Base-by-base conservation (phyloP, 2,113 vertebrate genomes). In the Grammomys dolichurus region DNA sequence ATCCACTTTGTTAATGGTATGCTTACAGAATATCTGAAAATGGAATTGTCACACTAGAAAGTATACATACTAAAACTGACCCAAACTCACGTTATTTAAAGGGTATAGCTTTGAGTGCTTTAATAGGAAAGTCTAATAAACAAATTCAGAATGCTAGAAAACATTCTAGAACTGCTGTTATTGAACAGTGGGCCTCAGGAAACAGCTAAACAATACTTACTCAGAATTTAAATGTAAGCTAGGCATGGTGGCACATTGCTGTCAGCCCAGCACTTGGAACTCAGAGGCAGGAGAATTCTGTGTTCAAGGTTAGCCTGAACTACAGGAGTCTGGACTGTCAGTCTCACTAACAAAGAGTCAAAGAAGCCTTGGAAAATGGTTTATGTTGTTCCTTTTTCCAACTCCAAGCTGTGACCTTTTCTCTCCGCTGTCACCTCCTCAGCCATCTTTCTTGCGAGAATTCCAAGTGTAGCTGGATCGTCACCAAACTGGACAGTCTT, bases 1-100 rank as follows among this genome's bases (percentile, higher is more conserved):
- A 48, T 87, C 43, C 5, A 48, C 84, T 70, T 92, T 77, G 77
- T 94, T 67, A 92, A 94, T 73, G 75, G 3, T 9, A 81, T 77
- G 43, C 19, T 92, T 87, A 88, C 2, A 48, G 63, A 92, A 48
- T 48, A 69, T 63, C 90, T 96, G 48, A 88, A 96, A 95, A 77
- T 73, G 75, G 90, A 95, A 90, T 77, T 63, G 36, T 97, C 77
- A 93, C 7, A 14, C 26, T 87, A 40, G 22, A 98, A 97, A 65
- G 92, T 26, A 77, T 5, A 95, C 5, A 67, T 0, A 46, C 46
- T 72, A 97, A 92, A 97, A 96, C 4, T 77, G 81, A 73, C 28
- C 96, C 58, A 70, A 97, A 93, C 10, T 96, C 58, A 84, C 48
- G 80, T 96, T 78, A 91, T 91, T 93, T 90, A 85, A n/a, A 88